Percentiles rank a stretch among this genome's conserved stretches.
Evolutionary conservation across 2,888 invertebrate species (phyloP).

Genomic region (Cynaeus angustus): DNA sequence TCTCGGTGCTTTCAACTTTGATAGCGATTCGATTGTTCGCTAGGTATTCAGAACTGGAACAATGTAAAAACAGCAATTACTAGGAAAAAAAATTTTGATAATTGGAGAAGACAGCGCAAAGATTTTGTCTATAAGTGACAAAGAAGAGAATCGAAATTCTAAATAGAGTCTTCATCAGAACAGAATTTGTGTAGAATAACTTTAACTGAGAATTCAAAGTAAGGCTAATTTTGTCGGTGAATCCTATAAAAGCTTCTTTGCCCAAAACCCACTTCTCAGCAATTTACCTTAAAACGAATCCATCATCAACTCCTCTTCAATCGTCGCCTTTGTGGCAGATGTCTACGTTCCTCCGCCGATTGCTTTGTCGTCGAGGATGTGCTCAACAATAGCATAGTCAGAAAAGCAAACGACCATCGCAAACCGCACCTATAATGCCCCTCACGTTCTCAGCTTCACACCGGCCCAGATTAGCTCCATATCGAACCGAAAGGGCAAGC

Average conservation of each 20-base stretch:
- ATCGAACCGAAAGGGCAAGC: conserved; percentile 39
- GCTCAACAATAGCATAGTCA: conserved; percentile 36
- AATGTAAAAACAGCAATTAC: too few relatives aligned
- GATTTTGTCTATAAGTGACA: too few relatives aligned
- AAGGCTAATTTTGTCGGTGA: too few relatives aligned
- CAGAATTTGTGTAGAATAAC: too few relatives aligned
- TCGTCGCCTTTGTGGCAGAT: conserved; percentile 32
- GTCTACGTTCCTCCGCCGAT: conserved; percentile 11
- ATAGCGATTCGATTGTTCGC: conserved; percentile 1
- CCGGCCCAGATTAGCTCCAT: conserved; percentile 30
- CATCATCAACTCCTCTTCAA: conserved; percentile 32
- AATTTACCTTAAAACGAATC: conserved; percentile 27
- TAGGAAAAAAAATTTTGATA: background rate
- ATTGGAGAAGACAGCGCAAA: too few relatives aligned
- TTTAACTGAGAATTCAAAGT: too few relatives aligned
- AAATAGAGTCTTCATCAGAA: too few relatives aligned
- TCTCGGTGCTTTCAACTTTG: background rate
- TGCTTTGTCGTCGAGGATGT: conserved; percentile 27
- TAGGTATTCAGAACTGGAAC: background rate
- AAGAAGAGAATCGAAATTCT: too few relatives aligned
- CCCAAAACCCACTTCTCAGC: background rate
- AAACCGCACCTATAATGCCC: conserved; percentile 41
- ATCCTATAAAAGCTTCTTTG: too few relatives aligned
- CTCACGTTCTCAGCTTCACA: conserved; percentile 33
- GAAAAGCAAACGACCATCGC: conserved; percentile 40